These are phyloP conservation scores for Oceanodroma leucorhoa DNA, from an alignment of 2,797 vertebrate species.

Conservation along the genomic window DNA sequence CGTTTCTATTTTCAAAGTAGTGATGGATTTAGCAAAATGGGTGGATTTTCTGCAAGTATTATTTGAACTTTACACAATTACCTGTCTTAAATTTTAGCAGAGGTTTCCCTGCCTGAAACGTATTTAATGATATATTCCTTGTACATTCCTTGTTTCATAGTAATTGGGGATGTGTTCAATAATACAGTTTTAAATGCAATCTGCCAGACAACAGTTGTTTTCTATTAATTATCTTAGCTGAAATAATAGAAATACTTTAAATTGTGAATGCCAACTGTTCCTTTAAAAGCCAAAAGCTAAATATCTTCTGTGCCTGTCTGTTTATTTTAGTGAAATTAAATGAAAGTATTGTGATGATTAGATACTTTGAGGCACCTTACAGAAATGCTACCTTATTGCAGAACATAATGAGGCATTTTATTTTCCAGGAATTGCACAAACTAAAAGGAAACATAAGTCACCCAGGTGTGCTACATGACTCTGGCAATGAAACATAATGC, in stretches of 20 bases:
- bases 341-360: not conserved
- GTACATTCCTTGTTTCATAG: not conserved
- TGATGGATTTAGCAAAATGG: not conserved
- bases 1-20: not conserved
- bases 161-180: not conserved
- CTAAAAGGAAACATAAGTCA: constrained; percentile 11
- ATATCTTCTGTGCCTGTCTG: not conserved
- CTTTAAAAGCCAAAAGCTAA: constrained; percentile 18
- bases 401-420: constrained; percentile 25
- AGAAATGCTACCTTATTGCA: constrained; percentile 1
- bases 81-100: not conserved
- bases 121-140: not conserved
- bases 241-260: constrained; percentile 34
- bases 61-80: not conserved
- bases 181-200: not conserved
- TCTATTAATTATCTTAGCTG: constrained; percentile 16
- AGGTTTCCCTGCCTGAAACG: not conserved
- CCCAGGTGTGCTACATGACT: not conserved
- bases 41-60: not conserved
- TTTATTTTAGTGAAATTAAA: constrained; percentile 5
- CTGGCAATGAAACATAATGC: not conserved
- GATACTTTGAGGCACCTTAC: not conserved
- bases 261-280: not conserved
- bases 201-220: constrained; percentile 26
- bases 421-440: constrained; percentile 30